Conservation (phyloP, 2,113 vertebrate genomes). For the Machaerirhynchus nigripectus region DNA sequence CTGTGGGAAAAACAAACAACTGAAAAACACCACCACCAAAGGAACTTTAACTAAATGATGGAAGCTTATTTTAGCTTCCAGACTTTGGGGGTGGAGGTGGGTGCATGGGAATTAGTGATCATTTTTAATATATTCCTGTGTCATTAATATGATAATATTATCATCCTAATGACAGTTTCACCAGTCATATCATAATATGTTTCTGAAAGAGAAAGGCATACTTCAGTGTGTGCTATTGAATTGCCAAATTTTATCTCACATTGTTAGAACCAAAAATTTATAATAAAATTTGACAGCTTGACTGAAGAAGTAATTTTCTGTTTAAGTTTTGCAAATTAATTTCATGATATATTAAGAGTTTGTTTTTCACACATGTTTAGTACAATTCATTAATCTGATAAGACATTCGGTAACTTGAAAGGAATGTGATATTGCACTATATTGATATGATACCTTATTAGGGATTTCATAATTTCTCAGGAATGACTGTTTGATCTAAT, state of each 20-base stretch:
- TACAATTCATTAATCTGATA: slow-evolving; percentile 26
- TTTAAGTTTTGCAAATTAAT: slow-evolving; percentile 42
- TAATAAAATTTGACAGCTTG: slow-evolving; percentile 57
- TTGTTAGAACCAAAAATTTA: not conserved
- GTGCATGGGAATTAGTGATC: not conserved
- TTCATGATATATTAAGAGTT: slow-evolving; percentile 43
- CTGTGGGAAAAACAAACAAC: accelerated
- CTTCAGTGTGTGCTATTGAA: not conserved
- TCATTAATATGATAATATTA: not conserved
- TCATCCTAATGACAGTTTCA: not conserved
- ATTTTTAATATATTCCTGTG: not conserved
- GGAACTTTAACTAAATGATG: not conserved
- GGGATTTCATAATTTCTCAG: not conserved
- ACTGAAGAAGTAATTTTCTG: slow-evolving; percentile 41
- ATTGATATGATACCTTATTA: not conserved
- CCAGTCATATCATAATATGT: not conserved
- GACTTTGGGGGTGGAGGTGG: no score
- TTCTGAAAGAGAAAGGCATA: not conserved
- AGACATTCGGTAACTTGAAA: slow-evolving; percentile 25
- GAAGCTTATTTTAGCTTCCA: not conserved
- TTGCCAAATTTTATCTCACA: slow-evolving; percentile 10
- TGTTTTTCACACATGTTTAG: slow-evolving; percentile 46
- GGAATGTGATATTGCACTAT: not conserved
- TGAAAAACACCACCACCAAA: not conserved
- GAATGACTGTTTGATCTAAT: not conserved